These are phyloP conservation scores for Hyposoter dolosus DNA, from an alignment of 2,888 invertebrate species.

Conservation along the genomic window DNA sequence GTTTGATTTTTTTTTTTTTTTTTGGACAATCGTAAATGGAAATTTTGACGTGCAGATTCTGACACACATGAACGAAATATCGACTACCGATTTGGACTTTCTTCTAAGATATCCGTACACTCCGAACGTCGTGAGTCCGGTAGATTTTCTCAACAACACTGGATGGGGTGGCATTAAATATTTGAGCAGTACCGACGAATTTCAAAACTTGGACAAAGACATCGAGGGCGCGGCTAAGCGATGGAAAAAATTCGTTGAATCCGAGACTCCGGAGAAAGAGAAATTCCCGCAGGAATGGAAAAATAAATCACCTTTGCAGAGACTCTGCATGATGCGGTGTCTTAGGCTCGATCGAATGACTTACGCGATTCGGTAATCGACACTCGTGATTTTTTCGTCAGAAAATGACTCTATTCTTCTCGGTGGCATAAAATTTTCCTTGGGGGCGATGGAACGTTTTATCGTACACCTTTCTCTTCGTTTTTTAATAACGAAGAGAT, in stretches of 20 bases:
- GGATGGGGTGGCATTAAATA: conserved; percentile 94
- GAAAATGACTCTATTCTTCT: no score
- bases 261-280: conserved; percentile 96
- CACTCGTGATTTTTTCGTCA: not conserved
- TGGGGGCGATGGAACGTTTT: no score
- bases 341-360: conserved; percentile 97
- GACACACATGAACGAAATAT: conserved; percentile 89
- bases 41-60: conserved; percentile 86
- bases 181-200: conserved; percentile 91
- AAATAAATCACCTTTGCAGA: conserved; percentile 93
- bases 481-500: no score
- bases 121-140: conserved; percentile 90
- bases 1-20: not conserved
- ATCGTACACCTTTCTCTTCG: no score
- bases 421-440: no score
- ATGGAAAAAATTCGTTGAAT: conserved; percentile 97
- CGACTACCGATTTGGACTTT: conserved; percentile 93
- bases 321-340: conserved; percentile 96
- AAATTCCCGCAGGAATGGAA: conserved; percentile 99
- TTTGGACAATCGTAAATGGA: not conserved
- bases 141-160: conserved; percentile 92
- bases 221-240: conserved; percentile 96
- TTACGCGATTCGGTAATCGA: conserved; percentile 91
- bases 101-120: conserved; percentile 93
- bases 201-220: conserved; percentile 94